A percentile compares a stretch with the other conserved stretches of the same genome.
Conservation (phyloP, 2,797 vertebrate genomes). For the Danio albolineatus region DNA sequence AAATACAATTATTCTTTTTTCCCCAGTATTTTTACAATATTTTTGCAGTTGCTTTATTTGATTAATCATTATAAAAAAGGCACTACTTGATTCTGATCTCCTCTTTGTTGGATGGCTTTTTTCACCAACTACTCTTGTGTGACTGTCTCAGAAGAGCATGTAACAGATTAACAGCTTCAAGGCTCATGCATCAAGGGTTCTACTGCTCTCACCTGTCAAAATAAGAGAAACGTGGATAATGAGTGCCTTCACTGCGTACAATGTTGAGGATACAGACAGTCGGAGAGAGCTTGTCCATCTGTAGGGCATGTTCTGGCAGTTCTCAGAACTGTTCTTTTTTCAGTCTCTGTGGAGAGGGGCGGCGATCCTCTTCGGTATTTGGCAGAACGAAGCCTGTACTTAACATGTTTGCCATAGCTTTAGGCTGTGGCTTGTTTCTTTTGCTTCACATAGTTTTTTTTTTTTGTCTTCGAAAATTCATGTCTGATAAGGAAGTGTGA, state of each 20-base stretch:
- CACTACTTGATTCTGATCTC: conserved; percentile 10
- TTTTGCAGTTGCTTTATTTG: not conserved
- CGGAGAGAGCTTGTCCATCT: conserved; percentile 53
- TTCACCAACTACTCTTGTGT: not conserved
- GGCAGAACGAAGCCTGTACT: conserved; percentile 74
- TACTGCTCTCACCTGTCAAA: conserved; percentile 70
- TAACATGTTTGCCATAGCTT: conserved; percentile 78
- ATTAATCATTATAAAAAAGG: conserved; percentile 3
- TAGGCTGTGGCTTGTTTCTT: conserved; percentile 67
- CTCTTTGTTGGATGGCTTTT: not conserved
- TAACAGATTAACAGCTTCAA: conserved; percentile 41
- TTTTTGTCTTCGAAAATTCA: conserved; percentile 26
- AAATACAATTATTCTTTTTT: too few relatives aligned
- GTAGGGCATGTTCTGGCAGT: conserved; percentile 75
- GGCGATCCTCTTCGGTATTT: conserved; percentile 67
- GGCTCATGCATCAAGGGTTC: conserved; percentile 5
- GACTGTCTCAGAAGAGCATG: conserved; percentile 39
- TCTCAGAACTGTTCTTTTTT: conserved; percentile 64
- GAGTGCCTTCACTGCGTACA: conserved; percentile 34
- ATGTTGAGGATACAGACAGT: conserved; percentile 48
- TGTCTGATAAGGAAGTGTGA: not conserved
- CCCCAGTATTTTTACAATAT: too few relatives aligned
- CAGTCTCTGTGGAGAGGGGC: conserved; percentile 65
- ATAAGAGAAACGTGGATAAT: conserved; percentile 61
- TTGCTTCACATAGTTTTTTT: conserved; percentile 43